These are phyloP conservation scores for Carabus problematicus DNA, from an alignment of 2,888 invertebrate genomes.

Conservation along the genomic window DNA sequence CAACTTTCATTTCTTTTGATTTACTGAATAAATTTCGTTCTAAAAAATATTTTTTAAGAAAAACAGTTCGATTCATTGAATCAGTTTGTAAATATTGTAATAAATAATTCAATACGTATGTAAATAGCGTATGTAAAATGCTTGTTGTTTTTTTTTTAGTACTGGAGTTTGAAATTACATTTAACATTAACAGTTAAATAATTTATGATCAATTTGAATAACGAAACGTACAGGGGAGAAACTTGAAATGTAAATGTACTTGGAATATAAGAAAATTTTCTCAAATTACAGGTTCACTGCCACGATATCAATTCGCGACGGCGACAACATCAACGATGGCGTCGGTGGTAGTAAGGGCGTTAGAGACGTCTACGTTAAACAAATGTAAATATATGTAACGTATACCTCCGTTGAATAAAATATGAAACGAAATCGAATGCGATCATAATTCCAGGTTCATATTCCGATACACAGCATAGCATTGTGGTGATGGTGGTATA, in stretches of 20 bases:
- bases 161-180: no score
- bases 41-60: not conserved
- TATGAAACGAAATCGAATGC: slow-evolving; percentile 39
- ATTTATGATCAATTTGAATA: no score
- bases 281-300: slow-evolving; percentile 25
- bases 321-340: slow-evolving; percentile 10
- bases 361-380: slow-evolving; percentile 4
- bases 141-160: no score
- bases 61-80: not conserved
- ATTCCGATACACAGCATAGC: slow-evolving; percentile 14
- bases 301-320: not conserved
- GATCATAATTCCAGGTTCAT: slow-evolving; percentile 36
- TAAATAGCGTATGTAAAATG: no score
- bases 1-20: slow-evolving; percentile 29
- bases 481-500: not conserved
- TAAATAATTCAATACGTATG: no score
- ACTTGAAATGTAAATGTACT: no score
- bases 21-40: slow-evolving; percentile 29
- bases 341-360: not conserved
- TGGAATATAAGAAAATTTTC: slow-evolving; percentile 1
- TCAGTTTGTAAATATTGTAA: no score
- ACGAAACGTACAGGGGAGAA: no score
- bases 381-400: slow-evolving; percentile 38
- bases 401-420: slow-evolving; percentile 36
- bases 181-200: no score